These are phyloP conservation scores for Oncorhynchus tshawytscha DNA, from an alignment of 2,113 vertebrate genomes.

Conservation along the genomic window DNA sequence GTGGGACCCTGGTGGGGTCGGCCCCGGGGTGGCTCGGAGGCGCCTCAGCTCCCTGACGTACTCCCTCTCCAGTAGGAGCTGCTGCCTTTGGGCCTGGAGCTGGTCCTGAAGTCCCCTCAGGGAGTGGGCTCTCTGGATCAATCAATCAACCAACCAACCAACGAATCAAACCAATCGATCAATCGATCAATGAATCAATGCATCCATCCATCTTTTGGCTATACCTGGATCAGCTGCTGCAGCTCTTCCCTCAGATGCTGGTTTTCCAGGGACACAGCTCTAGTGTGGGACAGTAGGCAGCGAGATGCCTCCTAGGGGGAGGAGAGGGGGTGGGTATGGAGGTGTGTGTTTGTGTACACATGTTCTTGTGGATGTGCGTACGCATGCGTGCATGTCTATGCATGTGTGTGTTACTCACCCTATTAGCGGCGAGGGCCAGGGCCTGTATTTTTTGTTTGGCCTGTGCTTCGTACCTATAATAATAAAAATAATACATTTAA, in stretches of 20 bases:
- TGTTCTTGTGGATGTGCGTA: no score
- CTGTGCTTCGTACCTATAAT: slow-evolving; percentile 33
- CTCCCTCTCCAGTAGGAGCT: slow-evolving; percentile 49
- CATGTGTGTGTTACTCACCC: slow-evolving; percentile 23
- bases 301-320: slow-evolving; percentile 38
- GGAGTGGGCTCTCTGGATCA: not conserved
- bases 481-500: no score
- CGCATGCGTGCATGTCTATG: no score
- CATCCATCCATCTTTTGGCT: no score
- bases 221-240: slow-evolving; percentile 25
- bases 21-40: slow-evolving; percentile 1
- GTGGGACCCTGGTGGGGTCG: not conserved
- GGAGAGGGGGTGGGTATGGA: not conserved
- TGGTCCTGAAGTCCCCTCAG: slow-evolving; percentile 24
- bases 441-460: slow-evolving; percentile 24
- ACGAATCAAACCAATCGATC: no score
- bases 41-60: slow-evolving; percentile 17
- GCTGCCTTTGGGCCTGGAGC: slow-evolving; percentile 32
- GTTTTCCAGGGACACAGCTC: slow-evolving; percentile 41
- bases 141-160: no score
- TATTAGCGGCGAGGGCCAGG: slow-evolving; percentile 37
- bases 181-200: no score
- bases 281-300: slow-evolving; percentile 28
- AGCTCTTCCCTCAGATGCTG: slow-evolving; percentile 31
- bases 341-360: not conserved